Conservation (phyloP, 2,888 invertebrate species). For the Drosophila prolongata region DNA sequence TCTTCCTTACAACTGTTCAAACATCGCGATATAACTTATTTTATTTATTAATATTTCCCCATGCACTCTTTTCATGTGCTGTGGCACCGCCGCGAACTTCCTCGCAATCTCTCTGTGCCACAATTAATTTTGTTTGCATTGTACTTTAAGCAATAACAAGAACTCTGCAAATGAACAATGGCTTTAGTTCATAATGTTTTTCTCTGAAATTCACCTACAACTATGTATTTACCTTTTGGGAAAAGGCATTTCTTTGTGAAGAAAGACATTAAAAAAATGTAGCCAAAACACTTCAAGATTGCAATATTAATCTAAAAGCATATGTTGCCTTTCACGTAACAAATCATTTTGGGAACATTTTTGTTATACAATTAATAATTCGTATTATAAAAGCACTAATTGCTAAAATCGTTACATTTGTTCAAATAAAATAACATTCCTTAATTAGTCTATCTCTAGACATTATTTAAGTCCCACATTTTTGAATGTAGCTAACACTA, state of each 20-base stretch:
- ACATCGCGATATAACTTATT: constrained; percentile 45
- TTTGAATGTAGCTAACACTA: no score
- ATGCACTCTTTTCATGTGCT: constrained; percentile 31
- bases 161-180: constrained; percentile 37
- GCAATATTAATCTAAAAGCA: no score
- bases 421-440: no score
- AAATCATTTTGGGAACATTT: no score
- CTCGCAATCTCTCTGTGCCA: constrained; percentile 53
- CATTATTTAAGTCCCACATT: no score
- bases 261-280: not conserved
- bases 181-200: constrained; percentile 11
- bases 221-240: constrained; percentile 1
- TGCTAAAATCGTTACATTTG: no score
- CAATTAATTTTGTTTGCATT: constrained; percentile 68
- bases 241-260: constrained; percentile 1
- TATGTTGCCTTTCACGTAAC: no score
- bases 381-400: no score
- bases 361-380: no score
- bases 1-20: constrained; percentile 76
- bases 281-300: no score
- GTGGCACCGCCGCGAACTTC: constrained; percentile 43
- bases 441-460: no score
- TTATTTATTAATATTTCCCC: constrained; percentile 46
- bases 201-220: not conserved
- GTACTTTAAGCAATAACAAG: constrained; percentile 56